A percentile compares a stretch with the other conserved stretches of the same genome.
Evolutionary conservation across 2,888 invertebrate species (phyloP).

Genomic region (Ellobium chinense): DNA sequence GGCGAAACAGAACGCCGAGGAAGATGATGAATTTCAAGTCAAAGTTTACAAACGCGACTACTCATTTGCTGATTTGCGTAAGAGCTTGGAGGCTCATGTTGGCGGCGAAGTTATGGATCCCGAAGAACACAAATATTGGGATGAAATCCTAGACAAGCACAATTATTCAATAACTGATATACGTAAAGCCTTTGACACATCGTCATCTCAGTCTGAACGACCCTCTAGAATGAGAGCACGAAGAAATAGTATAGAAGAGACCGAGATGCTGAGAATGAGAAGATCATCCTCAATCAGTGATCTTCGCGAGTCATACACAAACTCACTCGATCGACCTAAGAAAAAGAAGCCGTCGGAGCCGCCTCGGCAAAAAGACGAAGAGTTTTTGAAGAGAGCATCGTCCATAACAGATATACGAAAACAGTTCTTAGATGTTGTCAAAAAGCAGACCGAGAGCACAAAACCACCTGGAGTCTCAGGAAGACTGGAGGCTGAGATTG

Average conservation of each 20-base stretch:
- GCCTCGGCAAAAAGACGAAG: conserved; percentile 30
- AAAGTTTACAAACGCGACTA: conserved; percentile 44
- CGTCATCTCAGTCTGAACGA: not conserved
- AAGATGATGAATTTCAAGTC: conserved; percentile 16
- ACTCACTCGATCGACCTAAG: conserved; percentile 24
- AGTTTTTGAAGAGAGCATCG: not conserved
- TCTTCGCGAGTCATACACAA: conserved; percentile 15
- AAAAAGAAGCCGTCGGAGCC: conserved; percentile 2
- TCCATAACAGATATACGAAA: conserved; percentile 16
- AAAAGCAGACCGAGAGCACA: not conserved
- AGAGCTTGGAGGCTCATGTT: conserved; percentile 9
- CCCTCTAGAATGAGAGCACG: not conserved
- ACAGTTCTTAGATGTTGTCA: conserved; percentile 17
- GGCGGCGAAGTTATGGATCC: not conserved
- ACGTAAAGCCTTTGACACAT: conserved; percentile 1
- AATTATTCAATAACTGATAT: conserved; percentile 34
- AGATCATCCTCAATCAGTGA: conserved; percentile 29
- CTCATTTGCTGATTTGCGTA: conserved; percentile 26
- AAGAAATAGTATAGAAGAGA: conserved; percentile 29
- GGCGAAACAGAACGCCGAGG: not conserved
- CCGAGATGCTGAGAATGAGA: conserved; percentile 5
- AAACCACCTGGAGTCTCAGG: not conserved
- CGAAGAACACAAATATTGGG: conserved; percentile 39
- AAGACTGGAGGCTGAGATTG: conserved; percentile 19
- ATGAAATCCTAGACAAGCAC: conserved; percentile 38